phyloP scores from a whole-genome alignment of 2,888 invertebrate genomes.

The Lepidocyrtinus sp. region DNA sequence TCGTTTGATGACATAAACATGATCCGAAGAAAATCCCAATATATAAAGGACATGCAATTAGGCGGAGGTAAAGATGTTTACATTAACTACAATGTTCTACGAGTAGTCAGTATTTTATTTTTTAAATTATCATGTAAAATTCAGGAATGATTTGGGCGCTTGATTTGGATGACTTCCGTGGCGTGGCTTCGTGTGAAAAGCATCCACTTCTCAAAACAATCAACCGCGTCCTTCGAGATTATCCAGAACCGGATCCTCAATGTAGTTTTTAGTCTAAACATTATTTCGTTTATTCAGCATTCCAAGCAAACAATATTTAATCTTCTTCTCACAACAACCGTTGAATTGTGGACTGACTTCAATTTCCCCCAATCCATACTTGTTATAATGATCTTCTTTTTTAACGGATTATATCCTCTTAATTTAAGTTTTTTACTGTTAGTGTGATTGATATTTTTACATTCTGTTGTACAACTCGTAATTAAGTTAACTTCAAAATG shows the following conservation, averaged over 20 bases:
- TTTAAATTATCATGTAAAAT: background rate
- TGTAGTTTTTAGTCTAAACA: slow-evolving; percentile 73
- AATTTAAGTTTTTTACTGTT: background rate
- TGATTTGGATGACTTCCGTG: slow-evolving; percentile 73
- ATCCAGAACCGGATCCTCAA: slow-evolving; percentile 78
- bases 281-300: too few relatives aligned
- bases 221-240: slow-evolving; percentile 83
- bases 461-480: background rate
- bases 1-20: slow-evolving; percentile 91
- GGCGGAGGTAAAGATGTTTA: slow-evolving; percentile 71
- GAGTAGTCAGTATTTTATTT: slow-evolving; percentile 13
- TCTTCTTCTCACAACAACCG: background rate
- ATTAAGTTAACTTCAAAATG: background rate
- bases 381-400: background rate
- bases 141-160: slow-evolving; percentile 71
- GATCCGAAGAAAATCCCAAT: slow-evolving; percentile 80
- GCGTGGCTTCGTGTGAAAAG: slow-evolving; percentile 85
- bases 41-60: slow-evolving; percentile 71
- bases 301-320: too few relatives aligned
- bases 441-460: background rate
- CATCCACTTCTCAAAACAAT: slow-evolving; percentile 86
- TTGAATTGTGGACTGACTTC: background rate
- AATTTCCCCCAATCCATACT: background rate
- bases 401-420: too few relatives aligned
- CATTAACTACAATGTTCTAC: too few relatives aligned